These are phyloP conservation scores for Thinocorus orbignyianus DNA, from an alignment of 2,113 vertebrate genomes.

Conservation along the genomic window DNA sequence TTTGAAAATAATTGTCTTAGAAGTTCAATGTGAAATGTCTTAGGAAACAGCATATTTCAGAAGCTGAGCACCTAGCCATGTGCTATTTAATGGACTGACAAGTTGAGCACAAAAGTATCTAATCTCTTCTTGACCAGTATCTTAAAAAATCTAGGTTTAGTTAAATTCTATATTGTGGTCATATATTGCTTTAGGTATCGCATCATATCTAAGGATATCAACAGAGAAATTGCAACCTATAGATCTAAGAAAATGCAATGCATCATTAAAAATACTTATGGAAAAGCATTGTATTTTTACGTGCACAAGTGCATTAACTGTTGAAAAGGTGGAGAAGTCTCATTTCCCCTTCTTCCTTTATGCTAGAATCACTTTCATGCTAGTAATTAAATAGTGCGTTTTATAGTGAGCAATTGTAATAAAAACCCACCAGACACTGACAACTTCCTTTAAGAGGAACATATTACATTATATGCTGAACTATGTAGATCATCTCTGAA, in stretches of 20 bases:
- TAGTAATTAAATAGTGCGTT: conserved; percentile 73
- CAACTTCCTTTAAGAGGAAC: conserved; percentile 72
- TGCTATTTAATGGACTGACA: background rate
- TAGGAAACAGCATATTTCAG: background rate
- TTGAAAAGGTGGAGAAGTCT: conserved; percentile 69
- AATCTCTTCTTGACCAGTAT: background rate
- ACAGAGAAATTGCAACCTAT: background rate
- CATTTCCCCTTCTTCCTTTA: conserved; percentile 69
- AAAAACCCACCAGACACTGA: conserved; percentile 68
- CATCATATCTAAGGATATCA: background rate
- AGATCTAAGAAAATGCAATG: background rate
- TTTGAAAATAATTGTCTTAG: conserved; percentile 1
- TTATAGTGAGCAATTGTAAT: conserved; percentile 64
- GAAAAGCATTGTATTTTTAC: background rate
- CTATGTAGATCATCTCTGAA: conserved; percentile 62
- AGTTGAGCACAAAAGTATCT: background rate
- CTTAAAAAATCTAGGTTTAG: background rate
- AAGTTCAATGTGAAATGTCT: background rate
- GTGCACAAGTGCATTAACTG: conserved; percentile 60
- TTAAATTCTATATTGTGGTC: background rate
- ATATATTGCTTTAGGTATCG: background rate
- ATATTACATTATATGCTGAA: conserved; percentile 66
- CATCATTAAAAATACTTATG: background rate
- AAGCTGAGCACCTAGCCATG: background rate
- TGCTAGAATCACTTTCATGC: conserved; percentile 69